Conservation (phyloP, 37 sponge, comb jelly and placozoan genomes). For the Halichondria panicea region DNA sequence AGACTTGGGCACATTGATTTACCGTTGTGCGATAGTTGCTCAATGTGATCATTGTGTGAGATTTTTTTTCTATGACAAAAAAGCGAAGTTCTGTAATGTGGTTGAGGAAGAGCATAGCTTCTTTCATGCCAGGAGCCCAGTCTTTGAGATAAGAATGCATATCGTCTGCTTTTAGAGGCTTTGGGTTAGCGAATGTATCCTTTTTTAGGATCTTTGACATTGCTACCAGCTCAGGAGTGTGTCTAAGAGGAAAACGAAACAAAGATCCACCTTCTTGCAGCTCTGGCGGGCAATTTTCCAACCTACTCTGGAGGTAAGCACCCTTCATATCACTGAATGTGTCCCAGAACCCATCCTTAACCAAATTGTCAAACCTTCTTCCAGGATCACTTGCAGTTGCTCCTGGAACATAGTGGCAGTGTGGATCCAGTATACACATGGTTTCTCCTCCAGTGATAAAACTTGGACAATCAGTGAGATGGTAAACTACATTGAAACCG, state of each 20-base stretch:
- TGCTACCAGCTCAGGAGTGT: constrained; percentile 9
- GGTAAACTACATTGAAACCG: constrained; percentile 82
- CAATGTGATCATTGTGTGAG: too few relatives aligned
- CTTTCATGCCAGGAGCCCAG: constrained; percentile 50
- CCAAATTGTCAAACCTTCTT: constrained; percentile 14
- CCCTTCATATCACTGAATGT: constrained; percentile 14
- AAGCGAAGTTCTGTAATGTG: constrained; percentile 25
- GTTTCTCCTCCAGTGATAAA: constrained; percentile 57
- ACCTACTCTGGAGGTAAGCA: constrained; percentile 1
- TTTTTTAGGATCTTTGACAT: constrained; percentile 13
- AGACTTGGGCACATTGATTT: too few relatives aligned
- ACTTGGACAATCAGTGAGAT: constrained; percentile 78
- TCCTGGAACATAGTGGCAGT: constrained; percentile 20
- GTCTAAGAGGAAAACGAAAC: constrained; percentile 49
- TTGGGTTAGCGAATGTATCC: background rate
- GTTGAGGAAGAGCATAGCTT: constrained; percentile 51
- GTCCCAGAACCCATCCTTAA: constrained; percentile 13
- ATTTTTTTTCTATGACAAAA: too few relatives aligned
- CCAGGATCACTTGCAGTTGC: constrained; percentile 19
- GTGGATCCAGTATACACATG: constrained; percentile 73
- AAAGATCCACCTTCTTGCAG: constrained; percentile 13
- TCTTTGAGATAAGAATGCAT: background rate
- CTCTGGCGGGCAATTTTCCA: constrained; percentile 1
- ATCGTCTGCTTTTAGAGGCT: constrained; percentile 3
- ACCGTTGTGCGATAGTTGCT: too few relatives aligned